Percentiles rank a stretch among this genome's conserved stretches.
phyloP scores from a whole-genome alignment of 2,888 invertebrate species.

The Ethmia dodecea region DNA sequence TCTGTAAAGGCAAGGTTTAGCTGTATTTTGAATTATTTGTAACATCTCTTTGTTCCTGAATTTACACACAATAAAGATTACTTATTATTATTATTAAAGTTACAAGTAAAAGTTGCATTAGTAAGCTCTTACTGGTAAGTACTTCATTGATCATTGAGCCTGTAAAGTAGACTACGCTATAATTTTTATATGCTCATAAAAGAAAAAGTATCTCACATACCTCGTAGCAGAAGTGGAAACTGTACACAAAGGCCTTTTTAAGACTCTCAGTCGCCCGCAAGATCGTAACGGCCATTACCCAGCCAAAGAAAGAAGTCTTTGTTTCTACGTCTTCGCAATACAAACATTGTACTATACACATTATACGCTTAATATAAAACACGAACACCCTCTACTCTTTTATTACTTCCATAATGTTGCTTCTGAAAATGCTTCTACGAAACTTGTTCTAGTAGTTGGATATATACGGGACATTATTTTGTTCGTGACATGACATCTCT shows the following conservation, averaged over 20 bases:
- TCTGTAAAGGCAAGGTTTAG: no score
- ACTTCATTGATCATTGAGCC: no score
- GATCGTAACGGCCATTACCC: constrained; percentile 17
- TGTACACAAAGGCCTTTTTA: constrained; percentile 13
- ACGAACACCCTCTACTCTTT: constrained; percentile 26
- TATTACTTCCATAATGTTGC: constrained; percentile 38
- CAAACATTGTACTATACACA: constrained; percentile 31
- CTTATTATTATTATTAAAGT: no score
- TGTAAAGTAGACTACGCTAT: no score
- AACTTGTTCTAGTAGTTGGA: constrained; percentile 25
- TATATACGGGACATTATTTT: constrained; percentile 8
- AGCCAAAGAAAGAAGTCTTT: constrained; percentile 17
- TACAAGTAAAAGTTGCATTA: no score
- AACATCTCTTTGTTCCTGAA: no score
- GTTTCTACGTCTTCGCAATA: constrained; percentile 22
- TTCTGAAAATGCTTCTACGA: constrained; percentile 30
- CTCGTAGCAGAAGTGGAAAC: constrained; percentile 6
- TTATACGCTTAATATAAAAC: constrained; percentile 36
- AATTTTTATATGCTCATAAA: no score
- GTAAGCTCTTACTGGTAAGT: no score
- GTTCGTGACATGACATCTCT: no score
- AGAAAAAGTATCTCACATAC: constrained; percentile 6
- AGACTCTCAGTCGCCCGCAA: constrained; percentile 14
- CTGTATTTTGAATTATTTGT: no score
- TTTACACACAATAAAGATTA: no score